Conservation (phyloP, 2,888 invertebrate genomes). For the Chirona hameri region DNA sequence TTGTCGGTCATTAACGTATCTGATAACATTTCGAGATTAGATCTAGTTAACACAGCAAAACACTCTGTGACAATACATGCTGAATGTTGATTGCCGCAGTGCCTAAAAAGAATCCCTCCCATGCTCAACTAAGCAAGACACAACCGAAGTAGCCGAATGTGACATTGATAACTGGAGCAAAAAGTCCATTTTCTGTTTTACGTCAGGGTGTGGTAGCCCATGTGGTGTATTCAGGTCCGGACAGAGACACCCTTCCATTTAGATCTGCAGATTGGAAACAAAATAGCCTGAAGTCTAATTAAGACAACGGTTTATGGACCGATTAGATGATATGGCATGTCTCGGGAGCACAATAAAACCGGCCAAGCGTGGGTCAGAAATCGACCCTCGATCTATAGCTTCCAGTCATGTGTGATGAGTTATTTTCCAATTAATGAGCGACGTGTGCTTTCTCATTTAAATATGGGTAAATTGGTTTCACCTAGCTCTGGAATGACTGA, state of each 20-base stretch:
- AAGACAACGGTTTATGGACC: background rate
- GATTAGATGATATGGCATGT: background rate
- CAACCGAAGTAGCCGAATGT: background rate
- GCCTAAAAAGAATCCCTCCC: background rate
- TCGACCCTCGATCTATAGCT: background rate
- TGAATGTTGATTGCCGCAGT: background rate
- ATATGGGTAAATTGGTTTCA: too few relatives aligned
- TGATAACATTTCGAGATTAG: background rate
- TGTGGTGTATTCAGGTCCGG: background rate
- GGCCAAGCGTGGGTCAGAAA: background rate
- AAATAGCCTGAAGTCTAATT: background rate
- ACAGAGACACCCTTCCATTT: background rate
- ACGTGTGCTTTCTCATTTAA: background rate
- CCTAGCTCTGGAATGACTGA: too few relatives aligned
- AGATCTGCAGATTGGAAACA: background rate
- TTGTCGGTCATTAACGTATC: background rate
- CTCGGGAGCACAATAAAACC: background rate
- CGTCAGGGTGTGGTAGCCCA: background rate
- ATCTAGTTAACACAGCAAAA: background rate
- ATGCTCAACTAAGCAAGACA: background rate
- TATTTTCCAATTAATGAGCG: background rate
- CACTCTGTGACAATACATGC: background rate
- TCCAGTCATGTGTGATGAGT: background rate
- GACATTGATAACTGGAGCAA: background rate
- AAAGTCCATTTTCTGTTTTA: background rate